These are phyloP conservation scores for Halichoeres trimaculatus DNA, from an alignment of 2,113 vertebrate genomes.

Conservation along the genomic window DNA sequence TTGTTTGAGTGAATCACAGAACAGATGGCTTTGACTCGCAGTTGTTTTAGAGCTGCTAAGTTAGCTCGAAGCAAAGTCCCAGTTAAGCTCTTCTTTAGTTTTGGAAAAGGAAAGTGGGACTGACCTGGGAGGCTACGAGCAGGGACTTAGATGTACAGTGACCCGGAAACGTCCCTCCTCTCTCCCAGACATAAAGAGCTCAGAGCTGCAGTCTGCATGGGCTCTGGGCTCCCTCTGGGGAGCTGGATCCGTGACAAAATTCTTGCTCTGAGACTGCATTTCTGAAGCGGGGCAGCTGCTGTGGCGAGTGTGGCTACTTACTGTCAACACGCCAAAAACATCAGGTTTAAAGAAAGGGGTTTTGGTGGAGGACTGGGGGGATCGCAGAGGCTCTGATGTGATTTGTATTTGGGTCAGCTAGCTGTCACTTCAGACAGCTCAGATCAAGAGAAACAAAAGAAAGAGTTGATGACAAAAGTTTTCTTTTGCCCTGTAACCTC, in stretches of 20 bases:
- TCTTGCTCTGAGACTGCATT: slow-evolving; percentile 66
- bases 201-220: slow-evolving; percentile 63
- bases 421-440: slow-evolving; percentile 52
- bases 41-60: slow-evolving; percentile 34
- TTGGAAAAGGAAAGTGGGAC: slow-evolving; percentile 53
- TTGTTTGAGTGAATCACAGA: background rate
- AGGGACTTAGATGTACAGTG: slow-evolving; percentile 70
- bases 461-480: background rate
- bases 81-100: slow-evolving; percentile 51
- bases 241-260: slow-evolving; percentile 76
- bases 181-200: slow-evolving; percentile 74
- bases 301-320: slow-evolving; percentile 60
- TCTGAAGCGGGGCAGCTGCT: slow-evolving; percentile 74
- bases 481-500: background rate
- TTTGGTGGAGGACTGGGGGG: slow-evolving; percentile 49
- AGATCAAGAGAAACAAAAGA: slow-evolving; percentile 32
- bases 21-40: slow-evolving; percentile 2
- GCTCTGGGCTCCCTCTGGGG: slow-evolving; percentile 71
- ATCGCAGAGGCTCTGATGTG: slow-evolving; percentile 26
- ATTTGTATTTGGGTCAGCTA: slow-evolving; percentile 67
- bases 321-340: slow-evolving; percentile 59
- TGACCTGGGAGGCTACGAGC: slow-evolving; percentile 51
- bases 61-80: slow-evolving; percentile 42
- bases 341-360: slow-evolving; percentile 59
- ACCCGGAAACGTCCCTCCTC: slow-evolving; percentile 73